Evolutionary conservation across 2,797 vertebrate species (phyloP).

Genomic region (Enteromius viviparus): DNA sequence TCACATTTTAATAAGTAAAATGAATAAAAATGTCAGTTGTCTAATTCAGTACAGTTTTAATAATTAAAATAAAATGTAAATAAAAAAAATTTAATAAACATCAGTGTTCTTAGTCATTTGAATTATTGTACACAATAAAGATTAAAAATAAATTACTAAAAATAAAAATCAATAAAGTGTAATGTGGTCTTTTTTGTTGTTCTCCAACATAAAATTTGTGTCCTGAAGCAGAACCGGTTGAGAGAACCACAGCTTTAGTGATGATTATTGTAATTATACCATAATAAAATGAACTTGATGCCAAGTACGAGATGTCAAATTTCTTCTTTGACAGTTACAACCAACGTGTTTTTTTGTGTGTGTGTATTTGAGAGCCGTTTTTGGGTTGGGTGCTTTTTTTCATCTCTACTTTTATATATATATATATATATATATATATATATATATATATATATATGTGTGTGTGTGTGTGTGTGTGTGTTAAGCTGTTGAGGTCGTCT

Average conservation of each 20-base stretch:
- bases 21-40: too few species aligned
- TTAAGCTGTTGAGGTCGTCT: slow-evolving; percentile 88
- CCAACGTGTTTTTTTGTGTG: slow-evolving; percentile 39
- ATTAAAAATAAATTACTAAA: neutral
- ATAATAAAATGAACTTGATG: neutral
- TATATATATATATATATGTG: too few species aligned
- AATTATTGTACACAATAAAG: neutral
- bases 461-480: slow-evolving; percentile 68
- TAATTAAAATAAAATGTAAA: too few species aligned
- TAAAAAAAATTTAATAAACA: neutral
- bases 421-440: too few species aligned
- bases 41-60: too few species aligned
- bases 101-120: neutral
- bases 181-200: neutral
- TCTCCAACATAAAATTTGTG: neutral
- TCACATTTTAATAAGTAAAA: neutral
- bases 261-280: neutral
- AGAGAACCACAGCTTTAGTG: neutral
- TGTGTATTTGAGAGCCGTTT: slow-evolving; percentile 58
- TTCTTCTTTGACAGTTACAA: slow-evolving; percentile 43
- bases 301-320: neutral
- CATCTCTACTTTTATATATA: slow-evolving; percentile 48
- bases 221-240: neutral
- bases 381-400: slow-evolving; percentile 54
- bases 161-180: neutral